phyloP scores from a whole-genome alignment of 2,113 vertebrate genomes.

The Stigmatopora nigra region DNA sequence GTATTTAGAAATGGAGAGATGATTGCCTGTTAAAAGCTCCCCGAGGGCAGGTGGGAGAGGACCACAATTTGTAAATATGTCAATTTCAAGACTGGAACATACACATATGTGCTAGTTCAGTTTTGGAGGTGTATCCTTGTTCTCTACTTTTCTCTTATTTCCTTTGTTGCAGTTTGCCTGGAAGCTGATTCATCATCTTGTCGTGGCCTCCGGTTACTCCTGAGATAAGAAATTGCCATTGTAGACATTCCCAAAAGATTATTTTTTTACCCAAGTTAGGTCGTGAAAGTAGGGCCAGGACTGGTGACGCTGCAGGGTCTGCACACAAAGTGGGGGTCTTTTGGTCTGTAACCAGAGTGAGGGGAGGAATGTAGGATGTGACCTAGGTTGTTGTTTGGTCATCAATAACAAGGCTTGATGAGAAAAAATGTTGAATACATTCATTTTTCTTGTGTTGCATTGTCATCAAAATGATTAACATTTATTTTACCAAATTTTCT shows the following conservation, averaged over 20 bases:
- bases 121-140: constrained; percentile 26
- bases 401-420: not conserved
- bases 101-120: constrained; percentile 55
- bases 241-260: constrained; percentile 33
- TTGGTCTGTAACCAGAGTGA: constrained; percentile 36
- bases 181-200: constrained; percentile 17
- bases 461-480: not conserved
- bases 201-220: constrained; percentile 21
- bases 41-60: constrained; percentile 35
- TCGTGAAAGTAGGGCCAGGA: constrained; percentile 39
- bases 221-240: constrained; percentile 10
- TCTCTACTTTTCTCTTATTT: constrained; percentile 3
- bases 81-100: constrained; percentile 54
- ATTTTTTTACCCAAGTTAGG: constrained; percentile 36
- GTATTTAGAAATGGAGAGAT: constrained; percentile 18
- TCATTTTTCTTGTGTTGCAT: not conserved
- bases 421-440: not conserved
- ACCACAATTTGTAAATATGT: constrained; percentile 45
- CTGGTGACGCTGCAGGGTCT: constrained; percentile 26
- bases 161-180: not conserved
- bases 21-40: constrained; percentile 40
- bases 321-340: not conserved
- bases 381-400: constrained; percentile 1
- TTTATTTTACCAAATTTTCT: constrained; percentile 6
- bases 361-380: constrained; percentile 2